Percentiles rank a stretch among this genome's conserved stretches.
Conservation (phyloP, 2,113 vertebrate species). For the Eulemur macaco region DNA sequence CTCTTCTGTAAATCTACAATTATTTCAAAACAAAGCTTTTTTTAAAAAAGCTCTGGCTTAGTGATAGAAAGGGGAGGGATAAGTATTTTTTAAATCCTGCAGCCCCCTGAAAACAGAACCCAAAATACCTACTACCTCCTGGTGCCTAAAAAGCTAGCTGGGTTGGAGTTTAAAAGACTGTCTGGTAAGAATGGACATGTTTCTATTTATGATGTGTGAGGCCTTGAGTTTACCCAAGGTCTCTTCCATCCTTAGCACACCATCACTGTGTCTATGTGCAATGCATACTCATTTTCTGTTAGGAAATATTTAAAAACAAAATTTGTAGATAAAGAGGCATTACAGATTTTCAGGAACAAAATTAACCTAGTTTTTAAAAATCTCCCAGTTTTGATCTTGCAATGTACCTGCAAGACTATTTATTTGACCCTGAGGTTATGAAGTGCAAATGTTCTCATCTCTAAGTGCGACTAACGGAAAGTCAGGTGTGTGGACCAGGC, state of each 20-base stretch:
- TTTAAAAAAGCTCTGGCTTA: background rate
- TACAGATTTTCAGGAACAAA: constrained; percentile 17
- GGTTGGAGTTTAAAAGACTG: background rate
- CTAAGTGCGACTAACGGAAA: background rate
- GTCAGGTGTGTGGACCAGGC: background rate
- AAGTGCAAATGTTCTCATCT: background rate
- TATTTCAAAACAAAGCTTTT: background rate
- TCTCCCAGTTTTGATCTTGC: background rate
- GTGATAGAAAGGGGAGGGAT: background rate
- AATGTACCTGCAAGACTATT: background rate
- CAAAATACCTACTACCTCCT: background rate
- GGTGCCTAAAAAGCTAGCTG: background rate
- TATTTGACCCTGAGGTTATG: background rate
- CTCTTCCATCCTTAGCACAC: background rate
- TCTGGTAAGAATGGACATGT: background rate
- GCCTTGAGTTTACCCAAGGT: background rate
- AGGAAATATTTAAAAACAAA: background rate
- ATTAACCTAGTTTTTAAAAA: constrained; percentile 10
- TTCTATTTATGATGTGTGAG: background rate
- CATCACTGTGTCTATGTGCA: background rate
- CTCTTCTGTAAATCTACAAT: background rate
- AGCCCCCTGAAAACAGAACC: background rate
- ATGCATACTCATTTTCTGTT: background rate
- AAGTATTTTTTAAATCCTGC: background rate
- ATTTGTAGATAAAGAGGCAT: constrained; percentile 21